Evolutionary conservation across 2,888 invertebrate species (phyloP), one percentile per base, ranked within the genome.

Genomic region (Cataglyphis albicans): DNA sequence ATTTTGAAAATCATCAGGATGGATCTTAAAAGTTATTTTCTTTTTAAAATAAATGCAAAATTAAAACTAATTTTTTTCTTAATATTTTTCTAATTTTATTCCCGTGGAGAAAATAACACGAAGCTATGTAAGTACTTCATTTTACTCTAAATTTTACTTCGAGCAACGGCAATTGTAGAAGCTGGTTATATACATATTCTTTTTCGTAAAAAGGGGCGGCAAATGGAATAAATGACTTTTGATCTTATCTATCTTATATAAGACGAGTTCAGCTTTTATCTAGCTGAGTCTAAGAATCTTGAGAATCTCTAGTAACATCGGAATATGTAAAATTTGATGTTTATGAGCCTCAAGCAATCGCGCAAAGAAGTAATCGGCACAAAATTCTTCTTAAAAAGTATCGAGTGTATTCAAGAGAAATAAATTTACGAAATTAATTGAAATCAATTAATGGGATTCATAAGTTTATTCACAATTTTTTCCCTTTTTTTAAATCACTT

Each of bases 221-320:
- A 85, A 85, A 84, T 85, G 85, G 84, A 85, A 61, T 61, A 68
- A 76, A 76, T 81, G 65, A 72, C 72, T 83, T 67, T 70, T 72
- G 82, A 82, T 41, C 78, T 61, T 52, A 63, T 41, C 57, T 76
- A 52, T n/a, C 32, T 55, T 68, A 41, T 41, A 48, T 67, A 61
- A 76, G 61, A 68, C 12, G 41, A 12, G 38, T 15, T 35, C 64
- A 57, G 29, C 12, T 55, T 65, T 65, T 80, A 64, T 80, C 80
- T 61, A 48, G 32, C 64, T 12, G 38, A 57, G 32, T 67, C 48
- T 78, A 52, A 68, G 78, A 67, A 76, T 52, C 1, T 52, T 7
- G n/a, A 52, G 48, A 32, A 32, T 32, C 32, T 52, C 25, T 78
- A 48, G n/a, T 82, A 78, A 68, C 61, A 44, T 52, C 25, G 63